Evolutionary conservation across 2,888 invertebrate species (phyloP).

Genomic region (Agrilus biguttatus): DNA sequence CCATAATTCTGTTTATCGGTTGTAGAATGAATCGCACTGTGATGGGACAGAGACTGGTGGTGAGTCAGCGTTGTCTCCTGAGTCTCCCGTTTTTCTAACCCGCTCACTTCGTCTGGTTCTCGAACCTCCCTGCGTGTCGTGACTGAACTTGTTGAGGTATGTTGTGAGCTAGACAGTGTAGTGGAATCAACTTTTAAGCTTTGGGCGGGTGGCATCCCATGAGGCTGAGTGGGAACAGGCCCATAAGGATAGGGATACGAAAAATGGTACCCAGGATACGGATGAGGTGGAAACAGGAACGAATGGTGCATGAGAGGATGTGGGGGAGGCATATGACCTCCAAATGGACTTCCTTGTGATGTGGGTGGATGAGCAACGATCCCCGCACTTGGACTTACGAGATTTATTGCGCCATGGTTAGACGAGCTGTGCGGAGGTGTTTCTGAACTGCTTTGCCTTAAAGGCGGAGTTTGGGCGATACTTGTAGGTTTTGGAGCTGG

Average conservation of each 20-base stretch:
- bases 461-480: slow-evolving; percentile 20
- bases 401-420: slow-evolving; percentile 43
- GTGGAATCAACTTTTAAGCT: slow-evolving; percentile 23
- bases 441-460: slow-evolving; percentile 21
- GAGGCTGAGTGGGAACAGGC: slow-evolving; percentile 58
- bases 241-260: slow-evolving; percentile 60
- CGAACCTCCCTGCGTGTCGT: slow-evolving; percentile 53
- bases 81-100: slow-evolving; percentile 44
- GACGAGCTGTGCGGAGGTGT: slow-evolving; percentile 26
- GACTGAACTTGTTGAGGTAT: slow-evolving; percentile 56
- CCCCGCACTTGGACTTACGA: slow-evolving; percentile 38
- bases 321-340: slow-evolving; percentile 48
- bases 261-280: slow-evolving; percentile 55
- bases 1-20: slow-evolving; percentile 43
- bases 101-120: slow-evolving; percentile 32
- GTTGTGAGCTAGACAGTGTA: slow-evolving; percentile 52
- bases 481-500: slow-evolving; percentile 9
- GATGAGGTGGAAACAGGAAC: slow-evolving; percentile 47
- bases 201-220: slow-evolving; percentile 54
- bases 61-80: slow-evolving; percentile 52
- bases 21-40: slow-evolving; percentile 49
- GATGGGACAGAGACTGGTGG: slow-evolving; percentile 51
- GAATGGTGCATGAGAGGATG: slow-evolving; percentile 55
- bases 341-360: slow-evolving; percentile 54
- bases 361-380: slow-evolving; percentile 44